Conservation (phyloP, 2,797 vertebrate genomes). For the Capromys pilorides region DNA sequence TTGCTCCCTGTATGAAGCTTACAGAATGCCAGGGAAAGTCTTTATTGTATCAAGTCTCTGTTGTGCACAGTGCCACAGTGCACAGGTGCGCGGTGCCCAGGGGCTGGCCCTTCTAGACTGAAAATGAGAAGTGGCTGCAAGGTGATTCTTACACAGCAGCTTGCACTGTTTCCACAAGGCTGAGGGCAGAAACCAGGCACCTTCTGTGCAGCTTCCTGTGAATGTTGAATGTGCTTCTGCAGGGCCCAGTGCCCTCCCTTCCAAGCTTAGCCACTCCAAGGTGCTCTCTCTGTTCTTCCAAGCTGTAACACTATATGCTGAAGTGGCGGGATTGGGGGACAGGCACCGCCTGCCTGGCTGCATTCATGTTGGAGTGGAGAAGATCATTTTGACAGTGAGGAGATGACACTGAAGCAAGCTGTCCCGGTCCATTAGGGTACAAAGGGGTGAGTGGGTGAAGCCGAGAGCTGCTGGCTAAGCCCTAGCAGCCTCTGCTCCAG, state of each 20-base stretch:
- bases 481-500: neutral
- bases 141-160: neutral
- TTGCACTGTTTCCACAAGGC: neutral
- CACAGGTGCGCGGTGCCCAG: neutral
- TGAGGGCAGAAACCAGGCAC: neutral
- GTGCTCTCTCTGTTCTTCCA: neutral
- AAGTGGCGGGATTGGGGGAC: neutral
- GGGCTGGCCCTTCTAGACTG: neutral
- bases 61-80: too few species aligned
- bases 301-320: neutral
- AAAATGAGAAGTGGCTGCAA: neutral
- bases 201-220: neutral
- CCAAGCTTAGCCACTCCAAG: neutral
- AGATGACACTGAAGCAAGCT: neutral
- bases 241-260: neutral
- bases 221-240: neutral
- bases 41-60: neutral
- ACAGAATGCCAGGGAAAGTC: neutral
- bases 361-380: neutral
- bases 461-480: neutral
- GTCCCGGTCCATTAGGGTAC: neutral
- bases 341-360: neutral
- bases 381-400: neutral
- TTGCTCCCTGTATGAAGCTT: neutral
- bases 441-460: neutral